Base-by-base conservation (phyloP, 2,888 invertebrate species). In the Athalia rosae region DNA sequence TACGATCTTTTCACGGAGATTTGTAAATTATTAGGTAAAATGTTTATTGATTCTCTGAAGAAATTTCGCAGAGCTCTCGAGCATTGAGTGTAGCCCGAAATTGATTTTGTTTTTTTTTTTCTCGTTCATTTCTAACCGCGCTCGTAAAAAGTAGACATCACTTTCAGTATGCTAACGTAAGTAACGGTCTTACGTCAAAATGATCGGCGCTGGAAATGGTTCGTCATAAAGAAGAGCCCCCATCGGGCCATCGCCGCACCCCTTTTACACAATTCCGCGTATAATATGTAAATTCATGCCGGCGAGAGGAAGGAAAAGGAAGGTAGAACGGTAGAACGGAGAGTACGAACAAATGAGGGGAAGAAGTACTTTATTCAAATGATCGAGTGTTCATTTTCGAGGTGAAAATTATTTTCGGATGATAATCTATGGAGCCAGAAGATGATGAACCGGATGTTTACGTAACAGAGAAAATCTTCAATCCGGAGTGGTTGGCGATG, bases 181-280 rank as follows among this genome's bases (percentile, higher is more conserved):
- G 50, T 50, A 50, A 50, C 67, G 28, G 71, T 71, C 58, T 41
- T 41, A 71, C 43, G 71, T 71, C 71, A 71, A n/a, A 71, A 71
- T 71, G 58, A 71, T 71, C 43, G 71, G 71, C 56, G 71, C 58
- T 15, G 71, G 56, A 15, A 58, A 71, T 71, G 71, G 71, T 56
- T 56, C 41, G 58, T 13, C 43, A 58, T 71, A 58, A 71, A 71
- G 69, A 58, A 50, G n/a, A 53, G 53, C 28, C 28, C 28, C 28
- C 28, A 2, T 28, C 28, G 53, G 15, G 53, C 50, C 53, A 28
- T 28, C 53, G 50, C 50, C 45, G n/a, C 56, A 45, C 43, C 71
- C 43, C 58, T 45, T 58, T n/a, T 43, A 13, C 15, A 58, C 71
- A 56, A 71, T 71, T 58, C 71, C 9, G 45, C 56, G n/a, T 64